Percentiles rank a stretch among this genome's conserved stretches.
phyloP scores from a whole-genome alignment of 1,140 invertebrate species.

The Oscheius sp. region DNA sequence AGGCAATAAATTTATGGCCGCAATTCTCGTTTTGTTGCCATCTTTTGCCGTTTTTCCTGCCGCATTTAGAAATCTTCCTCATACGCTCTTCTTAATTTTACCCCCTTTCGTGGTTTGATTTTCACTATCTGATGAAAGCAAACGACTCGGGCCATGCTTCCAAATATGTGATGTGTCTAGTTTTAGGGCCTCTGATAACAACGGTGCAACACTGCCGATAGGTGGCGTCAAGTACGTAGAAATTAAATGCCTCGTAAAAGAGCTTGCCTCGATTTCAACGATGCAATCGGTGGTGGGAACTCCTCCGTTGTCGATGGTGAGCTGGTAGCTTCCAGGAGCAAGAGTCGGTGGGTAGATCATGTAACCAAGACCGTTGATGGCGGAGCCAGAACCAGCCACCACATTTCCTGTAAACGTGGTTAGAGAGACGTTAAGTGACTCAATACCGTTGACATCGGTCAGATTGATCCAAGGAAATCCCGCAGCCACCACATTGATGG shows the following conservation, averaged over 20 bases:
- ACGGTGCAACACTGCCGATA: neutral
- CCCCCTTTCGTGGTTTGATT: too few species aligned
- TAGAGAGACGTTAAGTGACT: neutral
- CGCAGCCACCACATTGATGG: constrained; percentile 15
- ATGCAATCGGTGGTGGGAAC: constrained; percentile 32
- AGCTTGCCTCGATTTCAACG: constrained; percentile 31
- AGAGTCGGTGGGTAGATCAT: neutral
- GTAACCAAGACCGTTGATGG: neutral
- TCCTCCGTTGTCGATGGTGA: constrained; percentile 19
- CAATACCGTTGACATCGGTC: constrained; percentile 18
- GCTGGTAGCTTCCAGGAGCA: constrained; percentile 21
- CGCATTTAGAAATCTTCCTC: too few species aligned
- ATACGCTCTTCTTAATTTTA: too few species aligned
- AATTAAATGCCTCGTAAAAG: neutral
- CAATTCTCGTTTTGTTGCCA: too few species aligned
- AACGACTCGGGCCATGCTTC: too few species aligned
- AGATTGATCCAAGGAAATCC: constrained; percentile 28
- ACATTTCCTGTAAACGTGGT: neutral
- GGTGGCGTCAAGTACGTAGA: neutral
- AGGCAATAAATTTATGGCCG: too few species aligned
- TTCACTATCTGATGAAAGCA: too few species aligned
- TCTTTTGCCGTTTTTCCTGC: too few species aligned
- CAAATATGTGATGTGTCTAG: neutral
- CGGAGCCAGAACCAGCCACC: neutral
- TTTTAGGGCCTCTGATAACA: constrained; percentile 9